Conservation (phyloP, 2,113 vertebrate species). For the Pungitius pungitius region DNA sequence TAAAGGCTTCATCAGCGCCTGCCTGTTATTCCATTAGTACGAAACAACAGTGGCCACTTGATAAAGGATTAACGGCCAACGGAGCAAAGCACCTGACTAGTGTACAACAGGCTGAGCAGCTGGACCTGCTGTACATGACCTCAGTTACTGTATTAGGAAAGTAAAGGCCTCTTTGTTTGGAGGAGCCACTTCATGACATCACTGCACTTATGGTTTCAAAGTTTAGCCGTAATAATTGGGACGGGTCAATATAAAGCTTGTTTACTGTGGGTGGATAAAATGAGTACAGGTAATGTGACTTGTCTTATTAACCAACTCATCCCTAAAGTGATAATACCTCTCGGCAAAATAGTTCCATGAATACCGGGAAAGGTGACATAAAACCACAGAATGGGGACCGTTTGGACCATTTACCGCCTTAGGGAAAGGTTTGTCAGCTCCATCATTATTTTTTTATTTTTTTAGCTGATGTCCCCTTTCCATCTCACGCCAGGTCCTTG, state of each 20-base stretch:
- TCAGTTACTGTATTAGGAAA: constrained; percentile 17
- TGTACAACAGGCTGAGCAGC: constrained; percentile 41
- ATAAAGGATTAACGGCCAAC: constrained; percentile 51
- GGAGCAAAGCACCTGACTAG: constrained; percentile 53
- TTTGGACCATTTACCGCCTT: background rate
- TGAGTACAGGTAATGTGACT: background rate
- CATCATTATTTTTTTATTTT: background rate
- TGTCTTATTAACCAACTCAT: background rate
- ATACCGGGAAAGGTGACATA: background rate
- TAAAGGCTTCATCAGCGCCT: constrained; percentile 25
- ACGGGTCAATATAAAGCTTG: no score
- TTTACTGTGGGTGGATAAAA: background rate
- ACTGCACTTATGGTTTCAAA: constrained; percentile 23
- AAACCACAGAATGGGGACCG: background rate
- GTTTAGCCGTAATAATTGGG: constrained; percentile 14
- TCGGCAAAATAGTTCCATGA: background rate
- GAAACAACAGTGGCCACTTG: constrained; percentile 47
- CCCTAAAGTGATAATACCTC: background rate
- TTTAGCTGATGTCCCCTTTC: background rate
- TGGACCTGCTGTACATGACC: constrained; percentile 1
- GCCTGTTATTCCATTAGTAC: constrained; percentile 39
- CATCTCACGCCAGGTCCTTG: constrained; percentile 84
- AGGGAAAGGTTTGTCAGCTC: background rate
- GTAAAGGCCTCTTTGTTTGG: constrained; percentile 53
- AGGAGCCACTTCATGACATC: constrained; percentile 27